phyloP scores from a whole-genome alignment of 2,888 invertebrate species.

The Melolontha melolontha region DNA sequence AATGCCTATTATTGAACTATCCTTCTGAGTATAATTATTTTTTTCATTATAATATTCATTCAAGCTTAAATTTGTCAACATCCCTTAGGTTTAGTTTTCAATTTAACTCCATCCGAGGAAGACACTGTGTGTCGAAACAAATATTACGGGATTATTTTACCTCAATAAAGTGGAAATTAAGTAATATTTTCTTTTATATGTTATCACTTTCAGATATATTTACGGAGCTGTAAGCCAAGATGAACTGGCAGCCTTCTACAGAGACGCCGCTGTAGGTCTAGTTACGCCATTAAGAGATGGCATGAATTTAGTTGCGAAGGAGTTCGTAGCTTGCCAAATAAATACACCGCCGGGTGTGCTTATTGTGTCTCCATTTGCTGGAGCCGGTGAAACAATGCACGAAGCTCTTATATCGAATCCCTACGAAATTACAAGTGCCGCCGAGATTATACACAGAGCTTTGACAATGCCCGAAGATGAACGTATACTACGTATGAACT shows the following conservation, averaged over 20 bases:
- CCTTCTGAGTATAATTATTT: no score
- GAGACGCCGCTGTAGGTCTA: conserved; percentile 87
- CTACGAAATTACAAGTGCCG: conserved; percentile 88
- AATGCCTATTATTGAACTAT: no score
- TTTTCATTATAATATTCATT: no score
- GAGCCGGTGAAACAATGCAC: conserved; percentile 94
- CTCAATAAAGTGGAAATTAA: no score
- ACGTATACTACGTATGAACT: conserved; percentile 86
- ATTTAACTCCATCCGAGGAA: no score
- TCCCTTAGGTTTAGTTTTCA: no score
- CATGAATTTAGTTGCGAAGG: conserved; percentile 94
- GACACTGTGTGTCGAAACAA: no score
- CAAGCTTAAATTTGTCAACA: no score
- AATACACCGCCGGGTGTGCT: conserved; percentile 86
- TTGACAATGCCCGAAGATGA: conserved; percentile 93
- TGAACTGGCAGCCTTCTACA: conserved; percentile 86
- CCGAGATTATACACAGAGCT: conserved; percentile 88
- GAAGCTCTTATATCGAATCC: conserved; percentile 92
- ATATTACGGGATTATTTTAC: no score
- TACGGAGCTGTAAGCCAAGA: conserved; percentile 90
- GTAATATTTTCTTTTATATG: no score
- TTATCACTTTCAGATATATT: conserved; percentile 70
- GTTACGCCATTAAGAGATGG: conserved; percentile 90
- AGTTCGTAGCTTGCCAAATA: conserved; percentile 93
- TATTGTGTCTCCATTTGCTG: conserved; percentile 91